Evolutionary conservation across 2,888 invertebrate genomes (phyloP).

Genomic region (Latrodectus hesperus): DNA sequence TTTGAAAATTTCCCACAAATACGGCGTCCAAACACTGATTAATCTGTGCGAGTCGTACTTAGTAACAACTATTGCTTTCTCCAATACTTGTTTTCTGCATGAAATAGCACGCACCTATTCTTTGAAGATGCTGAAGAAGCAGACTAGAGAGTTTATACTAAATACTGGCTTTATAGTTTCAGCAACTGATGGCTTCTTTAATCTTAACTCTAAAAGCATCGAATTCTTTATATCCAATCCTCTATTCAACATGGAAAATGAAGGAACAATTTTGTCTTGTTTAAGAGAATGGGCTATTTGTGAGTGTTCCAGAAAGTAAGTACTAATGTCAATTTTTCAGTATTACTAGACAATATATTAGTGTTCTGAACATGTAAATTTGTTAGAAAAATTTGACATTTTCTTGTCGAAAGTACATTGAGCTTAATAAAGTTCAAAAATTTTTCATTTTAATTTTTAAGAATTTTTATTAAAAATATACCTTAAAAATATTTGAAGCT

Average conservation of each 20-base stretch:
- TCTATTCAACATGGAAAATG: slow-evolving; percentile 39
- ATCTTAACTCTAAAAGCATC: slow-evolving; percentile 8
- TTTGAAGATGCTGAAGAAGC: not conserved
- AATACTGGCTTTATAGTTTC: slow-evolving; percentile 34
- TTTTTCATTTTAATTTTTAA: too few species aligned
- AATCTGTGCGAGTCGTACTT: slow-evolving; percentile 27
- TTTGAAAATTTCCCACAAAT: slow-evolving; percentile 44
- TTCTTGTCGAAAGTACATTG: too few species aligned
- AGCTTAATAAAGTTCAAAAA: too few species aligned
- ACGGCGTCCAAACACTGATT: slow-evolving; percentile 25
- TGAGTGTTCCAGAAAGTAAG: slow-evolving; percentile 48
- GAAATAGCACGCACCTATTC: slow-evolving; percentile 40
- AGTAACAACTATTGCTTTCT: not conserved
- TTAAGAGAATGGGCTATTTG: slow-evolving; percentile 43
- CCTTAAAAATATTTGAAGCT: too few species aligned
- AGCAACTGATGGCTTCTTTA: slow-evolving; percentile 40
- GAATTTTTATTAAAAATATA: too few species aligned
- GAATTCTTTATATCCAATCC: slow-evolving; percentile 16
- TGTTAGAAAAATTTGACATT: too few species aligned
- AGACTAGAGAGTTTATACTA: slow-evolving; percentile 11
- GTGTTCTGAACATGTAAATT: too few species aligned
- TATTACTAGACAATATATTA: too few species aligned
- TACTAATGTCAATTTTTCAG: too few species aligned
- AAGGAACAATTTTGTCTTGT: slow-evolving; percentile 20
- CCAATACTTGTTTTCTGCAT: slow-evolving; percentile 27